phyloP scores from a whole-genome alignment of 92 coral and sea anemone genomes.

The Zoanthus gigantus region DNA sequence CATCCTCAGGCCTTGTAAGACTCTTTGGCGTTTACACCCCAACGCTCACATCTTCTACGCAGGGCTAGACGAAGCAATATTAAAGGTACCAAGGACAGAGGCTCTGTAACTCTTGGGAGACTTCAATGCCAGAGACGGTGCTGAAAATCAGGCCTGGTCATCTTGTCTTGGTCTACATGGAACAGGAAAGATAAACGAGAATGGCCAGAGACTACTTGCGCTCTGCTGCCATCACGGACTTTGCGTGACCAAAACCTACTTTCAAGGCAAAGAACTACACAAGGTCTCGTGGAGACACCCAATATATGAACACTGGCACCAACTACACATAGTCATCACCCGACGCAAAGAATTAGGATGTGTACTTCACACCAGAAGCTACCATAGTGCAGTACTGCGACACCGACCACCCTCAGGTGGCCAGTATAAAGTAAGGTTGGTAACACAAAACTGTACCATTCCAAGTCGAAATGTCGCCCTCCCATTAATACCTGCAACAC shows the following conservation, averaged over 20 bases:
- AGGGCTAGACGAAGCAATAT: neutral
- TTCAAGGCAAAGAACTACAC: neutral
- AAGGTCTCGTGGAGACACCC: neutral
- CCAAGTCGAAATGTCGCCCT: neutral
- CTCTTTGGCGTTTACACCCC: neutral
- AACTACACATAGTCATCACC: neutral
- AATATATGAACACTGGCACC: neutral
- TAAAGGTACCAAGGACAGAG: no score
- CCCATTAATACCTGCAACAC: no score
- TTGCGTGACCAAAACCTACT: neutral
- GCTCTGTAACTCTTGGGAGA: neutral
- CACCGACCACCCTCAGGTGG: no score
- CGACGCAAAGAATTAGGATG: neutral
- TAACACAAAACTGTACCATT: neutral
- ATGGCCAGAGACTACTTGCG: neutral
- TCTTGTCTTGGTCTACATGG: neutral
- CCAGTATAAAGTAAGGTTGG: no score
- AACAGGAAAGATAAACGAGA: neutral
- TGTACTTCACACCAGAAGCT: neutral
- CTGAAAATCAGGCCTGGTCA: neutral
- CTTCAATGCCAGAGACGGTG: neutral
- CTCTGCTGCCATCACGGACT: neutral
- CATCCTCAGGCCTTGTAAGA: slow-evolving; percentile 6
- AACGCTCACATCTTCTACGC: slow-evolving; percentile 21
- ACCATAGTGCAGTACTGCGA: neutral